Percentiles rank a stretch among this genome's conserved stretches.
These are phyloP conservation scores for Drosophila robusta DNA, from an alignment of 2,888 invertebrate genomes.

Conservation along the genomic window DNA sequence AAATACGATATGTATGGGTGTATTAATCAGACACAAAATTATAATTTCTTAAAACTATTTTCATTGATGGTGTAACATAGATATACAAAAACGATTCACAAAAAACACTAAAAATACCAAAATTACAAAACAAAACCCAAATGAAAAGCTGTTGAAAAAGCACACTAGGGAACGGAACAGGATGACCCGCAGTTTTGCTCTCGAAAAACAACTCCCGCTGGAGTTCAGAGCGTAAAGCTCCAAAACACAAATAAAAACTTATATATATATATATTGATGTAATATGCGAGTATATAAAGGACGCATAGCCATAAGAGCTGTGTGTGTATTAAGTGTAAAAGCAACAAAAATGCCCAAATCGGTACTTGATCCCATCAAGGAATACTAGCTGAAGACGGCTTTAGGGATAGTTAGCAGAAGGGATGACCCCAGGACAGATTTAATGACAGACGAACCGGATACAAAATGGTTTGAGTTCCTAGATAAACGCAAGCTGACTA, in stretches of 20 bases:
- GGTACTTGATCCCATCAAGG: conserved; percentile 5
- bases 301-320: conserved; percentile 7
- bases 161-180: conserved; percentile 29
- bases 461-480: conserved; percentile 81
- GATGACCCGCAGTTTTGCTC: conserved; percentile 28
- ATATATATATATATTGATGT: background rate
- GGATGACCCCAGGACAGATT: conserved; percentile 9
- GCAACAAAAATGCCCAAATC: conserved; percentile 9
- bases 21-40: conserved; percentile 30
- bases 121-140: conserved; percentile 11
- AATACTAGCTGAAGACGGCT: background rate
- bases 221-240: conserved; percentile 12
- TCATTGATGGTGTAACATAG: conserved; percentile 78
- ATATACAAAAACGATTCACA: conserved; percentile 57
- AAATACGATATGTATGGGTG: conserved; percentile 22
- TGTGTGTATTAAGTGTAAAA: conserved; percentile 22
- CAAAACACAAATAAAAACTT: background rate
- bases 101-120: conserved; percentile 2
- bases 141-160: conserved; percentile 15
- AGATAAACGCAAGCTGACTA: conserved; percentile 67
- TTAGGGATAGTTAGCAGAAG: background rate
- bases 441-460: conserved; percentile 55
- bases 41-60: conserved; percentile 63
- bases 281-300: background rate
- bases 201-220: conserved; percentile 9